phyloP scores from a whole-genome alignment of 2,888 invertebrate genomes.

The Epinotia brunnichana region DNA sequence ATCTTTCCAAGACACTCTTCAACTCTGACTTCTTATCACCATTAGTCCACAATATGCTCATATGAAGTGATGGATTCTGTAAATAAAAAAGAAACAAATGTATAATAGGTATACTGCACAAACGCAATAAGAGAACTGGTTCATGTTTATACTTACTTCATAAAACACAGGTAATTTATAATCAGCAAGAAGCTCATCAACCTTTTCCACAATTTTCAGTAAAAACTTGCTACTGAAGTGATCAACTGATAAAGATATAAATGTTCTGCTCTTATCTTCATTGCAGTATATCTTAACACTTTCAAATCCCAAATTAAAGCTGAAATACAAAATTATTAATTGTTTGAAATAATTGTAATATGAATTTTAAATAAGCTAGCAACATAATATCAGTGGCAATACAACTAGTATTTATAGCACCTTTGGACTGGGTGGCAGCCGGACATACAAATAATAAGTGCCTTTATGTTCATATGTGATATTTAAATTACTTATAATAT shows the following conservation, averaged over 20 bases:
- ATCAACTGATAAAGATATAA: slow-evolving; percentile 88
- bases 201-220: slow-evolving; percentile 79
- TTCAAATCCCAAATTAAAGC: slow-evolving; percentile 85
- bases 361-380: too few species aligned
- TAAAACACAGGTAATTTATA: slow-evolving; percentile 91
- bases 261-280: slow-evolving; percentile 93
- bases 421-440: too few species aligned
- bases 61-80: slow-evolving; percentile 92
- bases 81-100: slow-evolving; percentile 57
- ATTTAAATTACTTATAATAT: too few species aligned
- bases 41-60: slow-evolving; percentile 91
- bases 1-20: slow-evolving; percentile 69
- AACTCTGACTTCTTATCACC: slow-evolving; percentile 86
- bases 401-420: too few species aligned
- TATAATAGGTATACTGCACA: neutral
- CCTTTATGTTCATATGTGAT: too few species aligned
- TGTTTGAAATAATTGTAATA: neutral
- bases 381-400: too few species aligned
- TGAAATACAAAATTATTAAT: slow-evolving; percentile 58
- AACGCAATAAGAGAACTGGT: neutral
- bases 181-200: slow-evolving; percentile 88
- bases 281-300: slow-evolving; percentile 90
- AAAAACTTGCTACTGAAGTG: slow-evolving; percentile 83
- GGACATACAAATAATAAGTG: too few species aligned
- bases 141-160: slow-evolving; percentile 80